Conservation (phyloP, 2,888 invertebrate species). For the Dicycla oo region DNA sequence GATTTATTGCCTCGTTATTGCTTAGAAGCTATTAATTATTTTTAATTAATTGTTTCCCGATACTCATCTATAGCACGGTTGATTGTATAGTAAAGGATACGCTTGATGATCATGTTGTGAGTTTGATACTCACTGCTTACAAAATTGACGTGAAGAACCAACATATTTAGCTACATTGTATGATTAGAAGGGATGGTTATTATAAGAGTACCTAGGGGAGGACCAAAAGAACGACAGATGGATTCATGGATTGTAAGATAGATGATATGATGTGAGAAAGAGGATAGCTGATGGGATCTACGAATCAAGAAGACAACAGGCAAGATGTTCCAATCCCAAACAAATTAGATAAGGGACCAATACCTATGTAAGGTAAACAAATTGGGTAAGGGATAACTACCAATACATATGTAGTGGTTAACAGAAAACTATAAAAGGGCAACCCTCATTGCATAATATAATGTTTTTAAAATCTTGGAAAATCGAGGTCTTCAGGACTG, state of each 20-base stretch:
- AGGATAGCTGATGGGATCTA: no score
- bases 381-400: no score
- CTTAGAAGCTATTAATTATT: conserved; percentile 36
- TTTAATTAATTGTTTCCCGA: conserved; percentile 34
- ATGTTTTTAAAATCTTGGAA: neutral
- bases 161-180: neutral
- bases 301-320: no score
- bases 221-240: neutral
- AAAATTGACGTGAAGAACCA: neutral
- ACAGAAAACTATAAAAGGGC: neutral
- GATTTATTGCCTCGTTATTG: conserved; percentile 40
- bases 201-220: neutral
- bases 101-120: conserved; percentile 14
- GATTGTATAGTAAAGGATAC: conserved; percentile 26
- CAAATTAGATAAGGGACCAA: no score
- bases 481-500: neutral
- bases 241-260: no score
- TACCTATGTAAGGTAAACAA: no score
- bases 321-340: no score
- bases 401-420: neutral
- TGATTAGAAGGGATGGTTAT: neutral
- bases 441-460: neutral
- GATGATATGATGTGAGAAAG: no score
- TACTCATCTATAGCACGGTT: conserved; percentile 13
- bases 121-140: neutral